These are phyloP conservation scores for Hirudo medicinalis DNA, from an alignment of 1,140 invertebrate species.

Conservation along the genomic window DNA sequence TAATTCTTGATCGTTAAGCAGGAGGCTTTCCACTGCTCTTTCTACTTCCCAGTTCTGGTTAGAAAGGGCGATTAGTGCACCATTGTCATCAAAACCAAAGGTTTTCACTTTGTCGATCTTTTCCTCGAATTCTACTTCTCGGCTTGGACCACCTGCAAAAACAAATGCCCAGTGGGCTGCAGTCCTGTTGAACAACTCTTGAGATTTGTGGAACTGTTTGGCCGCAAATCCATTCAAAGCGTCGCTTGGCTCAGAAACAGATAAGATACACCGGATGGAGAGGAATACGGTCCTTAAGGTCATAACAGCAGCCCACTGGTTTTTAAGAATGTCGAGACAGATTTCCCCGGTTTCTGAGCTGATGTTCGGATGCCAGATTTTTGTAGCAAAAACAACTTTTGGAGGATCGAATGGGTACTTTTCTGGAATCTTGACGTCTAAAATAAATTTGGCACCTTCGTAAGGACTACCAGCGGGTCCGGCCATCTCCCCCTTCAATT, in stretches of 20 bases:
- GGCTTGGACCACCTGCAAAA: slow-evolving; percentile 58
- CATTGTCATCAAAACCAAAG: no score
- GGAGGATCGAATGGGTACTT: slow-evolving; percentile 99
- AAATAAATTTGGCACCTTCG: slow-evolving; percentile 77
- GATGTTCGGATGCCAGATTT: slow-evolving; percentile 99
- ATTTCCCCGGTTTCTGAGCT: slow-evolving; percentile 96
- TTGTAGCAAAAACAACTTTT: slow-evolving; percentile 78
- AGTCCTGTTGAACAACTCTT: slow-evolving; percentile 69
- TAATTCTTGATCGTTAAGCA: no score
- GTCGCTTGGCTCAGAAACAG: slow-evolving; percentile 86
- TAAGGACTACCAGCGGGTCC: slow-evolving; percentile 87
- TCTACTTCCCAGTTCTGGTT: no score
- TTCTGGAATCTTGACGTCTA: slow-evolving; percentile 95
- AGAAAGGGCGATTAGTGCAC: no score
- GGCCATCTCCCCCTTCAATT: slow-evolving; percentile 64
- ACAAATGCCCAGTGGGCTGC: slow-evolving; percentile 85
- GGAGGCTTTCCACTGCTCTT: no score
- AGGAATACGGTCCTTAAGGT: slow-evolving; percentile 86
- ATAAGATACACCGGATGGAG: slow-evolving; percentile 75
- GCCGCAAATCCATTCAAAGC: slow-evolving; percentile 77
- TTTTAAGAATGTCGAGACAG: slow-evolving; percentile 96
- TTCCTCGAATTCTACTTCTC: no score
- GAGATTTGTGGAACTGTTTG: slow-evolving; percentile 79
- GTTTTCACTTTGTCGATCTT: no score
- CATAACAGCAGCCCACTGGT: slow-evolving; percentile 99